phyloP scores from a whole-genome alignment of 2,113 vertebrate genomes.

The Sceloporus undulatus region DNA sequence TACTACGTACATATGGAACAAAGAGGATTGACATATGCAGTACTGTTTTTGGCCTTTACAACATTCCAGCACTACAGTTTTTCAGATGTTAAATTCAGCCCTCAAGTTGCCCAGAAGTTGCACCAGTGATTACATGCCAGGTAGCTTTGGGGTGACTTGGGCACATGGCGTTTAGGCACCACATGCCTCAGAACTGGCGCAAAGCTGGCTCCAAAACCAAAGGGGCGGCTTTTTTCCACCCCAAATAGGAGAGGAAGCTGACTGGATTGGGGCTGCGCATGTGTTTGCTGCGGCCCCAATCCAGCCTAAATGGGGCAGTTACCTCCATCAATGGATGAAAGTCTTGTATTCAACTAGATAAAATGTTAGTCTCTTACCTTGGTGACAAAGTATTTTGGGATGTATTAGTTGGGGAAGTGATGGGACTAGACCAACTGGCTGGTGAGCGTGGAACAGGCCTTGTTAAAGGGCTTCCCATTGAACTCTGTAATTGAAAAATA shows the following conservation, averaged over 20 bases:
- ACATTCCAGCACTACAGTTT: neutral
- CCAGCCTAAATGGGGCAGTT: neutral
- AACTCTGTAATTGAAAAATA: slow-evolving; percentile 77
- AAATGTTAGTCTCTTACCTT: slow-evolving; percentile 80
- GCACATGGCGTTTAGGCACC: too few relatives aligned
- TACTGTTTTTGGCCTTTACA: neutral
- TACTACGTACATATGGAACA: neutral
- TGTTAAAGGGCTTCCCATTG: slow-evolving; percentile 90
- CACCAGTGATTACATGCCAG: too few relatives aligned
- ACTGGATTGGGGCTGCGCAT: too few relatives aligned
- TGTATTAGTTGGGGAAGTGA: slow-evolving; percentile 94
- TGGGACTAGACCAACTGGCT: slow-evolving; percentile 94
- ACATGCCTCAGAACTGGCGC: too few relatives aligned
- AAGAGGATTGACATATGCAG: neutral
- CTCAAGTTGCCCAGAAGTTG: too few relatives aligned
- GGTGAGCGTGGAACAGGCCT: slow-evolving; percentile 91
- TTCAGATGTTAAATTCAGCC: neutral
- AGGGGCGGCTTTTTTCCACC: too few relatives aligned
- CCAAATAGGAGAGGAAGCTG: too few relatives aligned
- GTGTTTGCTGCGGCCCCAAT: too few relatives aligned
- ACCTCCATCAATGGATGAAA: neutral
- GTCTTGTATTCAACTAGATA: slow-evolving; percentile 13
- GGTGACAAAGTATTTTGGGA: slow-evolving; percentile 94
- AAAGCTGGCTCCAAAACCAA: too few relatives aligned
- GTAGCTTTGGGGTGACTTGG: too few relatives aligned